These are phyloP conservation scores for Cyprinodon variegatus DNA, from an alignment of 2,113 vertebrate species.

Conservation along the genomic window DNA sequence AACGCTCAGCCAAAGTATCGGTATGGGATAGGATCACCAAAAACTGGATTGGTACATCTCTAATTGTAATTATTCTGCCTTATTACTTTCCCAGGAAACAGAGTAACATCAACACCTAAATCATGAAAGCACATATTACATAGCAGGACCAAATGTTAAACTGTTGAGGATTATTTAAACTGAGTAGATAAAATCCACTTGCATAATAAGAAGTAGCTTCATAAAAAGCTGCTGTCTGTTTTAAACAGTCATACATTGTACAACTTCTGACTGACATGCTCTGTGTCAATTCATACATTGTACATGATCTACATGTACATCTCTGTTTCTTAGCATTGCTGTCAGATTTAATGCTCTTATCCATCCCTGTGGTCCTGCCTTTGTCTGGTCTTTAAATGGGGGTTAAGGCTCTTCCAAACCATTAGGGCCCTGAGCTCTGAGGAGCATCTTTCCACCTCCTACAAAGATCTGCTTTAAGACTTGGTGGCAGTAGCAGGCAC, in stretches of 20 bases:
- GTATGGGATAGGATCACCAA: too few relatives aligned
- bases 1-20: too few relatives aligned
- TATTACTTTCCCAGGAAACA: too few relatives aligned
- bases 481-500: conserved; percentile 59
- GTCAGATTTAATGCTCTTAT: conserved; percentile 77
- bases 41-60: too few relatives aligned
- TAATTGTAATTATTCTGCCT: too few relatives aligned
- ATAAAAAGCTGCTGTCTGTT: background rate
- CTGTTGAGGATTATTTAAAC: background rate
- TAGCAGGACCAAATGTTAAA: background rate
- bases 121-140: background rate
- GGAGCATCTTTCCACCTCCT: conserved; percentile 70
- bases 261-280: conserved; percentile 5
- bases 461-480: conserved; percentile 74
- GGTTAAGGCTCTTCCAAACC: conserved; percentile 82
- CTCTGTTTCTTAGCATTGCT: conserved; percentile 52
- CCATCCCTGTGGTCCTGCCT: conserved; percentile 67
- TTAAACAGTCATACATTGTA: background rate
- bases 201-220: background rate
- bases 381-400: conserved; percentile 88
- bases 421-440: conserved; percentile 79
- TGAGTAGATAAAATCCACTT: background rate
- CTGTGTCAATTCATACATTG: conserved; percentile 29
- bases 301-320: conserved; percentile 48
- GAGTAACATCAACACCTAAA: too few relatives aligned